Base-by-base conservation (phyloP, 2,797 vertebrate genomes). In the Champsocephalus gunnari region DNA sequence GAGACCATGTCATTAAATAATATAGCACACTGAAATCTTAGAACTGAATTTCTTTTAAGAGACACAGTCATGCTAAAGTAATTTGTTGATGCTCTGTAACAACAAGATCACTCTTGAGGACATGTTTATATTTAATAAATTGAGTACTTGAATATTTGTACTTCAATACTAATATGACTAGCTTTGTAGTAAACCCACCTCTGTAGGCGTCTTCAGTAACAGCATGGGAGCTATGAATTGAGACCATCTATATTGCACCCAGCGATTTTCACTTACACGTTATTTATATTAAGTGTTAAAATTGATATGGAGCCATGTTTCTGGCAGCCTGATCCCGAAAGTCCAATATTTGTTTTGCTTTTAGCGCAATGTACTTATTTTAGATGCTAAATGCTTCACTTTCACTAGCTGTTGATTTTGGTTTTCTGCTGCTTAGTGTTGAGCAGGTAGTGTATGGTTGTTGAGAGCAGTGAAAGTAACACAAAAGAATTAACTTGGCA, bases 1-100 rank as follows among this genome's bases (percentile, higher is more conserved):
- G 41, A 63, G 44, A 66, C 66, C 63, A 51, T 70, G 66, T 64
- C 50, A 80, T 53, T 73, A 72, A 59, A 75, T 11, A 77, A 66
- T 73, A 14, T n/a, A 66, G 55, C 63, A 62, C 56, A 70, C 79
- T 44, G 59, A 66, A 45, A 71, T 56, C 16, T 60, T 55, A 7
- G 28, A 68, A 60, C 0, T 3, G 43, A 68, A 71, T 58, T 38
- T 44, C 8, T 41, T 73, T 44, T 70, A n/a, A 51, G 17, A 47
- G 13, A 45, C 19, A 54, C 24, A 48, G 21, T 58, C 12, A 12
- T n/a, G 12, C 24, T 61, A 3, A 32, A 55, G 12, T 53, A 34
- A 12, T 41, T 19, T 28, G 32, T 41, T n/a, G 38, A 44, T 9
- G 10, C 55, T 45, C 14, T 11, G 38, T 17, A 58, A 66, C 19